Conservation (phyloP, 1,140 invertebrate genomes). For the Drosophila asahinai region DNA sequence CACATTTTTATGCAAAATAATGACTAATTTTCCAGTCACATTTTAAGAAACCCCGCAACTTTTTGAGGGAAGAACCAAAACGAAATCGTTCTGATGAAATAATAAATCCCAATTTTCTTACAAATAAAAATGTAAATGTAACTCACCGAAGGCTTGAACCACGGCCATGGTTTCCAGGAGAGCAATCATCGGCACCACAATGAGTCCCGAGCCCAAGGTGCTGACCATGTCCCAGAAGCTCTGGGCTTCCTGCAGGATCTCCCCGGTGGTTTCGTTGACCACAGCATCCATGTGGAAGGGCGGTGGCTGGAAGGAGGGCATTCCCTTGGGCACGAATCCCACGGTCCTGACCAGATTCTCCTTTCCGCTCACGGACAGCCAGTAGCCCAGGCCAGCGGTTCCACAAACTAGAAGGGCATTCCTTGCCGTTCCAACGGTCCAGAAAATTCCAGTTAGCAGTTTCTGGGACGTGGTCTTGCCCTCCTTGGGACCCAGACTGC, state of each 20-base stretch:
- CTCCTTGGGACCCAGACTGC: constrained; percentile 87
- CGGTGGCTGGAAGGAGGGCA: constrained; percentile 89
- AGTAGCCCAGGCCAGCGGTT: constrained; percentile 88
- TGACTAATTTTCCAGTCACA: constrained; percentile 24
- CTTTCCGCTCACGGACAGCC: constrained; percentile 74
- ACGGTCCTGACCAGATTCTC: constrained; percentile 74
- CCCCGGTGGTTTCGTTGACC: constrained; percentile 85
- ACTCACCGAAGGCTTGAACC: constrained; percentile 90
- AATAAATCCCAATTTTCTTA: neutral
- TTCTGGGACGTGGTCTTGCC: constrained; percentile 86
- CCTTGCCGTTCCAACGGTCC: constrained; percentile 89
- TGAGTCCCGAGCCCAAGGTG: constrained; percentile 90
- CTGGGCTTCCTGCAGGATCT: constrained; percentile 56
- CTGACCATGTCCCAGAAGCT: constrained; percentile 90
- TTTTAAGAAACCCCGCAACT: neutral
- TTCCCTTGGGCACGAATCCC: constrained; percentile 89
- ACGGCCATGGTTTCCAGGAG: constrained; percentile 94
- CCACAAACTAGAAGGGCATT: constrained; percentile 92
- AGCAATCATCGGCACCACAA: constrained; percentile 93
- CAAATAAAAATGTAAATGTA: neutral
- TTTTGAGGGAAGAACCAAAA: constrained; percentile 3
- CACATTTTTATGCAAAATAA: constrained; percentile 4
- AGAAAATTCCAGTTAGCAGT: constrained; percentile 87
- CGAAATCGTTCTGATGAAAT: neutral
- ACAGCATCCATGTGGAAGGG: constrained; percentile 87